Conservation (phyloP, 30 jellyfish, hydroid and myxozoan genomes). For the Morbakka virulenta region DNA sequence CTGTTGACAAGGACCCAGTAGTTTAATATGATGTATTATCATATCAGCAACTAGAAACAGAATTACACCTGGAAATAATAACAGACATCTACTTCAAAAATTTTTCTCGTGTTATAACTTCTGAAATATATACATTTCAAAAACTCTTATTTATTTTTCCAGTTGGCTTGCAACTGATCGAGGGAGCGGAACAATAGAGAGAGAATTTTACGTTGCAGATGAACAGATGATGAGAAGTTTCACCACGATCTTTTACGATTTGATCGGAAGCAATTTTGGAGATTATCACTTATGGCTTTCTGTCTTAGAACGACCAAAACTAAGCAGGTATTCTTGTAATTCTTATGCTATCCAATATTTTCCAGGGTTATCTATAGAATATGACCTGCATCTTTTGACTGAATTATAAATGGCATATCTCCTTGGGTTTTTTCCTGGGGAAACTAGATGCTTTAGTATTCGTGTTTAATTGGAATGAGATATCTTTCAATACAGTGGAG, state of each 20-base stretch:
- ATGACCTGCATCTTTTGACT: no score
- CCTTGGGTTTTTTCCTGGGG: no score
- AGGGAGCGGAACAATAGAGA: constrained; percentile 79
- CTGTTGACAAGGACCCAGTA: not conserved
- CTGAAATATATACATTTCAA: no score
- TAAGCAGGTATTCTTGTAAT: constrained; percentile 86
- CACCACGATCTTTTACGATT: constrained; percentile 77
- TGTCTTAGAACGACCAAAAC: constrained; percentile 82
- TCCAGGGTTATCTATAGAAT: no score
- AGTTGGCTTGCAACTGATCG: constrained; percentile 93
- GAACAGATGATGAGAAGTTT: constrained; percentile 65
- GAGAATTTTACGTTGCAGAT: constrained; percentile 79
- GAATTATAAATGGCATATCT: no score
- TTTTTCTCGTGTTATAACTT: no score
- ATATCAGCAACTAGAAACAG: not conserved
- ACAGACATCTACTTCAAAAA: no score
- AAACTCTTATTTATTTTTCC: not conserved
- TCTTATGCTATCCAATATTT: no score
- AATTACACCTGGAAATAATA: no score
- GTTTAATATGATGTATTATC: not conserved
- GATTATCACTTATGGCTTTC: constrained; percentile 96
- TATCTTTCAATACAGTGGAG: no score
- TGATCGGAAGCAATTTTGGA: constrained; percentile 75
- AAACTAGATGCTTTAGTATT: no score
- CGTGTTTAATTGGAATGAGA: no score